Evolutionary conservation across 2,113 vertebrate species (phyloP).

Genomic region (Tychaedon coryphoeus): DNA sequence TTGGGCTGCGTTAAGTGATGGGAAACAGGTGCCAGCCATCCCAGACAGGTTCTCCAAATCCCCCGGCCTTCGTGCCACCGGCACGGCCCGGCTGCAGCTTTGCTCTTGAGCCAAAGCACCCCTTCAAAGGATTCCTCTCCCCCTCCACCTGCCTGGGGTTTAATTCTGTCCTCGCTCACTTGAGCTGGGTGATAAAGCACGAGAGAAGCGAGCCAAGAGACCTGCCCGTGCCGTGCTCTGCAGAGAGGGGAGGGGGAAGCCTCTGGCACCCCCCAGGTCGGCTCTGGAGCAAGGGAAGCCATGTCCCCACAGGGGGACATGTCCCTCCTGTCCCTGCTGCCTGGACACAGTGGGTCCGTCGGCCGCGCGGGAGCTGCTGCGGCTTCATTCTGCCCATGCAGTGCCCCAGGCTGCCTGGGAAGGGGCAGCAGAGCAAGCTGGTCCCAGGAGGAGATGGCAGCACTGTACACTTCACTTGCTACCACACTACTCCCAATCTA

Average conservation of each 20-base stretch:
- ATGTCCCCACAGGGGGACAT: accelerated
- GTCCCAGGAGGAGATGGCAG: background rate
- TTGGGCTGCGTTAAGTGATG: conserved; percentile 39
- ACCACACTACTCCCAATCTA: accelerated
- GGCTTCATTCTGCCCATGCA: conserved; percentile 34
- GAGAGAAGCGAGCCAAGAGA: background rate
- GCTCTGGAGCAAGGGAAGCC: background rate
- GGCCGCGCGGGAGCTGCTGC: background rate
- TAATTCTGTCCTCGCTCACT: conserved; percentile 39
- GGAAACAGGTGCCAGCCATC: conserved; percentile 44
- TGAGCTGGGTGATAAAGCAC: conserved; percentile 36
- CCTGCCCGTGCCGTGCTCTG: background rate
- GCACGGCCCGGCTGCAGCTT: background rate
- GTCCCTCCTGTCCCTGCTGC: background rate
- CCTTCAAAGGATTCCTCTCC: conserved; percentile 59
- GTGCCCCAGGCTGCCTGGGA: background rate
- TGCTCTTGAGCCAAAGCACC: conserved; percentile 43
- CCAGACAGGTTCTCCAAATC: conserved; percentile 62
- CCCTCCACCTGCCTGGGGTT: conserved; percentile 41
- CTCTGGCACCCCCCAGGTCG: background rate
- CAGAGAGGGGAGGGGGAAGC: background rate
- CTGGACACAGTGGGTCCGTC: background rate
- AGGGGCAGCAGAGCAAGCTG: background rate
- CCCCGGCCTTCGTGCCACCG: background rate
- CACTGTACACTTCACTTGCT: background rate